Base-by-base conservation (phyloP, 2,888 invertebrate genomes). In the Watsonalla binaria region DNA sequence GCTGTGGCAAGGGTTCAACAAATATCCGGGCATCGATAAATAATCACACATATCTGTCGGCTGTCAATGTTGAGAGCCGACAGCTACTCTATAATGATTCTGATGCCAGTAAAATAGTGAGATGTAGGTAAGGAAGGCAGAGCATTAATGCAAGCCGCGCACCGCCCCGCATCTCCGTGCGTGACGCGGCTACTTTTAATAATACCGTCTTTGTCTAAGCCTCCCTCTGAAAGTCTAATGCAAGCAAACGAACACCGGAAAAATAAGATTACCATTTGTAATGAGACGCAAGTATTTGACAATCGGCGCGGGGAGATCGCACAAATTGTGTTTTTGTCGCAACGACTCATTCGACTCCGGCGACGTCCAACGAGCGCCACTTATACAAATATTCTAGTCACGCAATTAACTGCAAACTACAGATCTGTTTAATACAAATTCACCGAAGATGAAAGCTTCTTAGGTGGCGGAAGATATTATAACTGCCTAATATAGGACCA, bases 191-290 rank as follows among this genome's bases (percentile, higher is more conserved):
- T 13, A 6, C 13, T 0, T n/a, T 34, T 8, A 8, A 7, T 8
- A 35, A 4, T 4, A 5, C 9, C 14, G 8, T 11, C 37, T 11
- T 49, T 49, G 37, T 49, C 14, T 39, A 37, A 37, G 6, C 37
- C 39, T 11, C 14, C 37, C 37, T 49, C 49, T 49, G 49, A 15
- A 49, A 49, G 49, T 49, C 37, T 37, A 49, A 49, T 48, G 37
- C 35, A 13, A 34, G 35, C 11, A 35, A n/a, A n/a, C n/a, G 35
- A 13, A 11, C 11, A 42, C 11, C 9, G 24, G 11, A 48, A 48
- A 37, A 37, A 49, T 15, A 11, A 14, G 37, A 49, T 49, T 49
- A 15, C 37, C 49, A 39, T 49, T 39, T 37, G 14, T 39, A 49
- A 48, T 9, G 37, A 48, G 37, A 37, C 48, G 48, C 13, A 35